Conservation (phyloP, 2,888 invertebrate species). For the Alloscopus bannaensis region DNA sequence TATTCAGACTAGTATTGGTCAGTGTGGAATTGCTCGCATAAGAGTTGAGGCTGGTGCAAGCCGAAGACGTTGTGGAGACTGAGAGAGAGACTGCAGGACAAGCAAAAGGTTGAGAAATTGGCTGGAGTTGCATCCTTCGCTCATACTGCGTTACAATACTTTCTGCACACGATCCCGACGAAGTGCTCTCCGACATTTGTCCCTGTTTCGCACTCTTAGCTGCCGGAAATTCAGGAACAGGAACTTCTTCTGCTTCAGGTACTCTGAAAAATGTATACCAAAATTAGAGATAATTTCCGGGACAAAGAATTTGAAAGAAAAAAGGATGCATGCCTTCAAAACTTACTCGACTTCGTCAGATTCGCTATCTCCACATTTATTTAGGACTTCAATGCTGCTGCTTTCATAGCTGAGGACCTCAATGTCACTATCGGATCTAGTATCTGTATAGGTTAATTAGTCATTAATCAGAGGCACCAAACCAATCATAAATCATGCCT, state of each 20-base stretch:
- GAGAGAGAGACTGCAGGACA: slow-evolving; percentile 32
- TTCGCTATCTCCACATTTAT: slow-evolving; percentile 69
- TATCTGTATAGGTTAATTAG: slow-evolving; percentile 68
- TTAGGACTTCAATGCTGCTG: slow-evolving; percentile 73
- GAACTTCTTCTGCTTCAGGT: slow-evolving; percentile 71
- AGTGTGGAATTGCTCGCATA: slow-evolving; percentile 60
- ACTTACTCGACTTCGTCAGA: slow-evolving; percentile 71
- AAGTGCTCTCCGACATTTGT: slow-evolving; percentile 70
- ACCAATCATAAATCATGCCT: too few relatives aligned
- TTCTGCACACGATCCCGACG: slow-evolving; percentile 70
- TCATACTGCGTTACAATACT: slow-evolving; percentile 72
- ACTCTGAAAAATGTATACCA: too few relatives aligned
- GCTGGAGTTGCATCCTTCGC: slow-evolving; percentile 51
- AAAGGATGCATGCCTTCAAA: too few relatives aligned
- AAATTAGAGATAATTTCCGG: too few relatives aligned
- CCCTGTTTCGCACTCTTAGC: slow-evolving; percentile 42
- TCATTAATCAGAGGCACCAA: too few relatives aligned
- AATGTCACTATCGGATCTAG: slow-evolving; percentile 72
- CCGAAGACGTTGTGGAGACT: slow-evolving; percentile 33
- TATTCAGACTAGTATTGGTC: slow-evolving; percentile 51
- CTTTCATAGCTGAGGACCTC: slow-evolving; percentile 72
- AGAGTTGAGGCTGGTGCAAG: slow-evolving; percentile 62
- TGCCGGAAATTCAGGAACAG: slow-evolving; percentile 45
- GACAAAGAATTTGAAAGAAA: neutral
- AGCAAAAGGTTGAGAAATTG: slow-evolving; percentile 64